A percentile compares a stretch with the other conserved stretches of the same genome.
phyloP scores from a whole-genome alignment of 2,113 vertebrate species.

The Phycodurus eques region DNA sequence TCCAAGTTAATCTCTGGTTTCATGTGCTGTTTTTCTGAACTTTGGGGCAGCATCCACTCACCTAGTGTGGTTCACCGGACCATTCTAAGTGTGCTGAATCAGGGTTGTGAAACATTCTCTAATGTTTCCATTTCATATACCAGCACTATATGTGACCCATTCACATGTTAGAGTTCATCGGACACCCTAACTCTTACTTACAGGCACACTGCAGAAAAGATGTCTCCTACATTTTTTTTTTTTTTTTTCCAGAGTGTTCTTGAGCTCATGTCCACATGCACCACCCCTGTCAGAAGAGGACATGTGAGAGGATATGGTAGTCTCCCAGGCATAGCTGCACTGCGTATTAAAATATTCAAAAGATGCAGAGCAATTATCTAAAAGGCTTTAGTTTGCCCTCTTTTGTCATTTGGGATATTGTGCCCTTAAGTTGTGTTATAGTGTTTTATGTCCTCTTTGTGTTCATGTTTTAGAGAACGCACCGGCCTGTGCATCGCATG shows the following conservation, averaged over 20 bases:
- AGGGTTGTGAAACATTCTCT: background rate
- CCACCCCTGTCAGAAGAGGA: background rate
- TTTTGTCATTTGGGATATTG: slow-evolving; percentile 1
- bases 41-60: background rate
- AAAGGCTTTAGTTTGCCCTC: slow-evolving; percentile 3
- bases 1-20: slow-evolving; percentile 1
- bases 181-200: background rate
- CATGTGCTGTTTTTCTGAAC: slow-evolving; percentile 2
- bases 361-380: slow-evolving; percentile 19
- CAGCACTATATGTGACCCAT: background rate
- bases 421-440: background rate
- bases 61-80: background rate
- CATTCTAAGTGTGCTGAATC: background rate
- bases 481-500: slow-evolving; percentile 13
- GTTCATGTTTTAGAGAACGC: slow-evolving; percentile 16
- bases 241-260: slow-evolving; percentile 17
- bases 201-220: background rate
- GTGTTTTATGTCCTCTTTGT: slow-evolving; percentile 22
- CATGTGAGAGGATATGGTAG: background rate
- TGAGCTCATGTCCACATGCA: slow-evolving; percentile 31
- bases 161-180: background rate
- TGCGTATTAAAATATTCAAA: slow-evolving; percentile 30
- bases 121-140: no score
- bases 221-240: slow-evolving; percentile 29
- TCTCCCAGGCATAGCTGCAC: slow-evolving; percentile 8